Conservation (phyloP, 2,888 invertebrate genomes). For the Mellilla xanthometata region DNA sequence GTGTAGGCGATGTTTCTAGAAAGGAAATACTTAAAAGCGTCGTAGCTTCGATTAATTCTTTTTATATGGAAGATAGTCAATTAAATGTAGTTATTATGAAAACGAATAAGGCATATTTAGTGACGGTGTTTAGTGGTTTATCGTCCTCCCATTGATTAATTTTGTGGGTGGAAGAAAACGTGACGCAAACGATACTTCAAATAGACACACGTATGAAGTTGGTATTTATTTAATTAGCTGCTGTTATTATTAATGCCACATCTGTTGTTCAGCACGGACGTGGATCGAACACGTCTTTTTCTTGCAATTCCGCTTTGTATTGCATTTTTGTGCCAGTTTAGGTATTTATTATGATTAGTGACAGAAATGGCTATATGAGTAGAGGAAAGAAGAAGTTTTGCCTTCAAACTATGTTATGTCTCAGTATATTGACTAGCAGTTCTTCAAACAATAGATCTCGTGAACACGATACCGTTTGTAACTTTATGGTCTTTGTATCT, state of each 20-base stretch:
- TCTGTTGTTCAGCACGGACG: constrained; percentile 23
- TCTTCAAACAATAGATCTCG: too few relatives aligned
- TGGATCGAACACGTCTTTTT: constrained; percentile 16
- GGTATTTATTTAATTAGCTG: constrained; percentile 59
- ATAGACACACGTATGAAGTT: constrained; percentile 31
- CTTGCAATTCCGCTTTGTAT: neutral
- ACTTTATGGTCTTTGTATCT: too few relatives aligned
- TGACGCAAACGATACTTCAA: constrained; percentile 45
- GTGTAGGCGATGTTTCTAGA: constrained; percentile 22
- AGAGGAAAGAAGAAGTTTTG: too few relatives aligned
- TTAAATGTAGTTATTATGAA: constrained; percentile 25
- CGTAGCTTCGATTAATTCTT: constrained; percentile 22
- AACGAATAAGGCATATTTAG: constrained; percentile 23
- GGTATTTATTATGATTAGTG: too few relatives aligned
- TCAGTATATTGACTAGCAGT: too few relatives aligned
- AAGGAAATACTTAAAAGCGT: constrained; percentile 25
- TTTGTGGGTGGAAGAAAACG: constrained; percentile 31
- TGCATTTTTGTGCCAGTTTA: neutral
- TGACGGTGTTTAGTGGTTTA: constrained; percentile 20
- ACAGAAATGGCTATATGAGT: too few relatives aligned
- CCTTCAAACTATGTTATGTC: too few relatives aligned
- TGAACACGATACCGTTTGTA: too few relatives aligned
- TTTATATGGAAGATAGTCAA: constrained; percentile 28
- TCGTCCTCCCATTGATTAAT: constrained; percentile 39
- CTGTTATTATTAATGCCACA: constrained; percentile 32